Conservation (phyloP, 1,140 invertebrate species). For the Homalodisca vitripennis region DNA sequence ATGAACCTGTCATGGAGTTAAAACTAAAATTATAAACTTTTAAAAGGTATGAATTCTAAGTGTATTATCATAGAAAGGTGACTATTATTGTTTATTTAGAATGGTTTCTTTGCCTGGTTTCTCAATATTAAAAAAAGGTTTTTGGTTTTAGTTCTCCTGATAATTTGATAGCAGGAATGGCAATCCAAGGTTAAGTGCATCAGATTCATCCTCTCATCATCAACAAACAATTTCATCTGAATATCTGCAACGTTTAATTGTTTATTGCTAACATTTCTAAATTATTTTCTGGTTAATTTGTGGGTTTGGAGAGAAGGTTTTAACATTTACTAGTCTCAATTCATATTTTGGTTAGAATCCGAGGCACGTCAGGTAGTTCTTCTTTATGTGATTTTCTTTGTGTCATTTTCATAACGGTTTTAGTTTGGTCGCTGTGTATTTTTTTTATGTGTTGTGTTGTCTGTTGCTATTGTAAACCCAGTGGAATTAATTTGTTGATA, state of each 20-base stretch:
- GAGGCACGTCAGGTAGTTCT: too few relatives aligned
- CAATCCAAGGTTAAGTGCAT: background rate
- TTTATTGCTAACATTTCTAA: background rate
- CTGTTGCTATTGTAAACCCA: too few relatives aligned
- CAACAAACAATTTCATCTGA: background rate
- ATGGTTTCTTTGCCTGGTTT: conserved; percentile 14
- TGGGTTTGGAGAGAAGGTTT: background rate
- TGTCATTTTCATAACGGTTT: too few relatives aligned
- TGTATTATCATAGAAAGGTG: background rate
- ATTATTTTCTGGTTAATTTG: background rate
- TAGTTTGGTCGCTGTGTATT: too few relatives aligned
- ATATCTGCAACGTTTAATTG: background rate
- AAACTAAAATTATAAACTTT: background rate
- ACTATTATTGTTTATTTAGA: background rate
- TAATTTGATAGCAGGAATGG: background rate
- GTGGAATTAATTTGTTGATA: too few relatives aligned
- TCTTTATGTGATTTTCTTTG: too few relatives aligned
- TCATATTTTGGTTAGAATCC: too few relatives aligned
- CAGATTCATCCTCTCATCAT: background rate
- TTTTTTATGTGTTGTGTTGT: too few relatives aligned
- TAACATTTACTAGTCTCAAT: too few relatives aligned
- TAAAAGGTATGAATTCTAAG: too few relatives aligned
- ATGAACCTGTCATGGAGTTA: too few relatives aligned
- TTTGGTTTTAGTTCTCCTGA: background rate
- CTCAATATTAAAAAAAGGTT: background rate